Base-by-base conservation (phyloP, 2,888 invertebrate species). In the Drosophila aldrichi region DNA sequence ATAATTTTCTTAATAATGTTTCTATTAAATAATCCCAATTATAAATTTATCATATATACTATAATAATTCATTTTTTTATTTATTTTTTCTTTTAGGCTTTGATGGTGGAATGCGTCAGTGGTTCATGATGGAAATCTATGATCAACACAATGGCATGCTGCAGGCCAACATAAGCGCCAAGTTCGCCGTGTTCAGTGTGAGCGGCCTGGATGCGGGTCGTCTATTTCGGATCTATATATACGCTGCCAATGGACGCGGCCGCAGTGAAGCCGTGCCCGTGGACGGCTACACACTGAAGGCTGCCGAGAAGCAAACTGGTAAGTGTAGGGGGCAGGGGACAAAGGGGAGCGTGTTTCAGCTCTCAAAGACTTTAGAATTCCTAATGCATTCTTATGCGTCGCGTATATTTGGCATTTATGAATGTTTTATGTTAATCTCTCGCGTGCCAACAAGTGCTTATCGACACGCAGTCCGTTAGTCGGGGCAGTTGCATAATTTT, bases 221-320 rank as follows among this genome's bases (percentile, higher is more conserved):
- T 84, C 94, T 95, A 18, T 94, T 98, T 77, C 95, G 95, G 84
- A 95, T 98, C 92, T 94, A 96, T 59, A 95, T 98, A 73, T 97
- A 96, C 92, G 96, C 97, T 2, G 95, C 95, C 68, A 98, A 98
- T 92, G 95, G 96, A 8, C 96, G 97, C 88, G 98, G 98, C 18
- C 94, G 95, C 80, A 97, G 97, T 77, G 97, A 97, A 70, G 93
- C 95, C 0, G 95, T 96, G 20, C 92, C 94, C 60, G 92, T 96
- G 16, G 96, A 96, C 90, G 96, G 95, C 46, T 96, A 95, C 91
- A 96, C 96, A 41, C 93, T 96, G 46, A 96, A 96, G 92, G 94
- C 95, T 63, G 96, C 96, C 56, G 96, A 96, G 91, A 96, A 96
- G 92, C 95, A 95, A 93, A 96, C 96, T 92, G 96, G 96, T 96